phyloP scores from a whole-genome alignment of 1,140 invertebrate species.

The Plectrocnemia conspersa region DNA sequence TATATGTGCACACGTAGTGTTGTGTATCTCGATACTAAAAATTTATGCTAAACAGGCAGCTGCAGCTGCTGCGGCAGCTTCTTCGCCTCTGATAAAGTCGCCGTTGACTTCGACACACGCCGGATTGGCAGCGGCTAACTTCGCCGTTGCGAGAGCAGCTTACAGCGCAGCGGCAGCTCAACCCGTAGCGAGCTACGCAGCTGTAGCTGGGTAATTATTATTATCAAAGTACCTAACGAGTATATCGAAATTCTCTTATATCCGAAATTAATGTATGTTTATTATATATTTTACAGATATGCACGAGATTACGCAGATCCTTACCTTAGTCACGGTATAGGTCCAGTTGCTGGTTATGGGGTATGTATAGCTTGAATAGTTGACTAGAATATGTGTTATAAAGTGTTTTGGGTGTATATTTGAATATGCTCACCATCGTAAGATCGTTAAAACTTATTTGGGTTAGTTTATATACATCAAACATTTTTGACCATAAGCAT shows the following conservation, averaged over 20 bases:
- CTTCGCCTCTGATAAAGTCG: conserved; percentile 63
- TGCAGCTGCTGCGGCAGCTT: conserved; percentile 63
- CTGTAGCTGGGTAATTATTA: conserved; percentile 45
- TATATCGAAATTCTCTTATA: no score
- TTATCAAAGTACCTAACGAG: no score
- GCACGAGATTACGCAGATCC: conserved; percentile 90
- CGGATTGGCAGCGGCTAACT: conserved; percentile 65
- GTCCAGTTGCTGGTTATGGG: conserved; percentile 92
- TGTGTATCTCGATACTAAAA: no score
- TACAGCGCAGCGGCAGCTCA: conserved; percentile 78
- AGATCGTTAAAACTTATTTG: no score
- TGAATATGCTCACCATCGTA: no score
- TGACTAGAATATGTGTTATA: neutral
- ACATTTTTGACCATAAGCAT: no score
- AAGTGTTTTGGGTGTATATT: no score
- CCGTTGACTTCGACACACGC: conserved; percentile 58
- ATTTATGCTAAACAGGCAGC: conserved; percentile 33
- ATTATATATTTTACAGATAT: conserved; percentile 64
- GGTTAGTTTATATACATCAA: no score
- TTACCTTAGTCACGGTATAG: conserved; percentile 92
- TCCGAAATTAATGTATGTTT: no score
- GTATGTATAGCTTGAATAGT: conserved; percentile 55
- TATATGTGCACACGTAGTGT: no score
- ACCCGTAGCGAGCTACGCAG: conserved; percentile 59
- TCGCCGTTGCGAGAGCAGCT: conserved; percentile 75